Base-by-base conservation (phyloP, 92 coral and sea anemone species). In the Zoanthus sansibaricus region DNA sequence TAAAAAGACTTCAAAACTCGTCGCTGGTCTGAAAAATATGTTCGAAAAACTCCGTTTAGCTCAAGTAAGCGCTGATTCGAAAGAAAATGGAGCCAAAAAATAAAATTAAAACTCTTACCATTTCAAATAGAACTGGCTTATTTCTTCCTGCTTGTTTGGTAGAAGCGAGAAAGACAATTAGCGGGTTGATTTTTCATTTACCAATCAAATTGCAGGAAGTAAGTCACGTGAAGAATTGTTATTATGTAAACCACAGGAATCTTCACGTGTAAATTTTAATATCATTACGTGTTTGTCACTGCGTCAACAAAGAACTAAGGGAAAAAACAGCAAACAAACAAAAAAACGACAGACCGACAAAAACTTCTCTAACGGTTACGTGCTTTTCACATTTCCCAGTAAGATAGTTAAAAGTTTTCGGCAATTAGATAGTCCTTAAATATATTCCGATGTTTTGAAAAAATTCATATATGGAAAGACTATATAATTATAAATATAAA, bases 21-120 rank as follows among this genome's bases (percentile, higher is more conserved):
- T 80, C 85, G 85, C 85, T 64, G 73, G 46, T 46, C 59, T 80
- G 15, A 62, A 64, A 80, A 80, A 20, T 80, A 68, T 32, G 52
- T 44, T 64, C 44, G 45, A 80, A 66, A 46, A 54, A 80, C 73
- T 67, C 75, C 47, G 66, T 66, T 80, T 25, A 52, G 44, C 71
- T 67, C 85, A 61, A 68, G 13, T 45, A 15, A 80, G 45, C 66
- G 85, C 13, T 64, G 12, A 45, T 47, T 66, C 46, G 85, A 55
- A 14, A 47, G 21, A 48, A 48, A 44, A 7, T 80, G 32, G 70
- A 74, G 61, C 85, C 85, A 80, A 80, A 80, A 80, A 80, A 80
- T 80, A 80, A 71, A 80, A 64, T 79, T 79, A n/a, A 80, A 80
- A 80, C 85, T n/a, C 85, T 80, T 80, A 80, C 85, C 85, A 80